These are phyloP conservation scores for Latrodectus geometricus DNA, from an alignment of 1,140 invertebrate species.

Conservation along the genomic window DNA sequence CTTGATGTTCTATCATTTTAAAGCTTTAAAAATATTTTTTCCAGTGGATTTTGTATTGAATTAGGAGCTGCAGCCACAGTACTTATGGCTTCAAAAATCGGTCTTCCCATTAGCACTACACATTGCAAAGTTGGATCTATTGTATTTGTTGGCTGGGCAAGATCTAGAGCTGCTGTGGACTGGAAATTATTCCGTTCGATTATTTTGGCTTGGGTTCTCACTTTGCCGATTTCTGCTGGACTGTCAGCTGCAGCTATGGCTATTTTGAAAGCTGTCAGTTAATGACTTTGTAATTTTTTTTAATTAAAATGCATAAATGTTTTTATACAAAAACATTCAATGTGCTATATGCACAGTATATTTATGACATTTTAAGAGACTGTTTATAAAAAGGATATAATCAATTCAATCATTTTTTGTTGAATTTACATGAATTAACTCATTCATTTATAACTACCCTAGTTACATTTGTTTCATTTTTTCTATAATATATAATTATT, in stretches of 20 bases:
- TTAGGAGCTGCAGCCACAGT: constrained; percentile 96
- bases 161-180: constrained; percentile 76
- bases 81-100: constrained; percentile 93
- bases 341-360: not conserved
- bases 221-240: constrained; percentile 86
- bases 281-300: not conserved
- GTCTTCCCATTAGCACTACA: constrained; percentile 96
- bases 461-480: not conserved
- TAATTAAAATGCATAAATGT: not conserved
- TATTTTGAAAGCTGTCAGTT: constrained; percentile 71
- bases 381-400: not conserved
- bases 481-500: not conserved
- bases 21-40: constrained; percentile 19
- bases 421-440: not conserved
- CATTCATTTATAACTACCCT: not conserved
- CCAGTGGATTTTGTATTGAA: constrained; percentile 93
- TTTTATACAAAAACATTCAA: not conserved
- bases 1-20: not conserved
- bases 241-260: constrained; percentile 56
- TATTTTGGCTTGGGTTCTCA: constrained; percentile 95
- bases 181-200: constrained; percentile 96
- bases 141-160: constrained; percentile 89
- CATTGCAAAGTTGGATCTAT: constrained; percentile 99
- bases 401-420: too few relatives aligned
- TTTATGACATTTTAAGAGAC: not conserved